Percentiles rank a stretch among this genome's conserved stretches.
Conservation (phyloP, 2,113 vertebrate species). For the Cacatua alba region DNA sequence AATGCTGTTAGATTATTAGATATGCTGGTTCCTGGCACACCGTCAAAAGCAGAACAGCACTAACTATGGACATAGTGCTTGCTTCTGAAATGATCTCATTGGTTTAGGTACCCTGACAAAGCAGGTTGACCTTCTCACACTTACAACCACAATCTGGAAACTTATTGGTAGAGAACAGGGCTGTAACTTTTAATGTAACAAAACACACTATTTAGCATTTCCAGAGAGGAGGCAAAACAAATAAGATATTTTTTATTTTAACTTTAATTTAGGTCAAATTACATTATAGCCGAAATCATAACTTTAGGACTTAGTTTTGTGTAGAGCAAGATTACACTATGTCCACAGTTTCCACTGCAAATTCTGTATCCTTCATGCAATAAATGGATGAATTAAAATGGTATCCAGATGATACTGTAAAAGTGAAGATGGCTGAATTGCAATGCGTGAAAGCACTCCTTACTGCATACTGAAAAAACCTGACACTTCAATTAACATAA, state of each 20-base stretch:
- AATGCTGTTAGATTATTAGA: neutral
- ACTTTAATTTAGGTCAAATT: neutral
- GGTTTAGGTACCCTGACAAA: neutral
- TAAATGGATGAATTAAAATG: neutral
- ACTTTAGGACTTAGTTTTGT: neutral
- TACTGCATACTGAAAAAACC: neutral
- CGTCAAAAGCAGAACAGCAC: neutral
- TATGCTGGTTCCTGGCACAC: neutral
- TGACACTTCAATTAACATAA: neutral
- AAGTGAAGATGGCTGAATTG: neutral
- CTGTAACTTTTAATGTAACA: neutral
- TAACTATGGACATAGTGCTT: neutral
- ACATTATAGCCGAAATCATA: neutral
- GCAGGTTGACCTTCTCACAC: neutral
- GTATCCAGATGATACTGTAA: neutral
- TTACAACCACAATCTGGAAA: neutral
- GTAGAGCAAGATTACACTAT: neutral
- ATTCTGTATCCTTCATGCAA: neutral
- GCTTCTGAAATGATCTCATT: neutral
- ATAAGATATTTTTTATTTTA: neutral
- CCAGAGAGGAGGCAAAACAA: neutral
- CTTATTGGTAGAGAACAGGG: neutral
- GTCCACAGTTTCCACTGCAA: neutral
- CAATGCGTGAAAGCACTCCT: neutral
- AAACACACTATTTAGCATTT: neutral